Evolutionary conservation across 2,797 vertebrate species (phyloP), one percentile per base, ranked within the genome.

Genomic region (Lithobates pipiens): DNA sequence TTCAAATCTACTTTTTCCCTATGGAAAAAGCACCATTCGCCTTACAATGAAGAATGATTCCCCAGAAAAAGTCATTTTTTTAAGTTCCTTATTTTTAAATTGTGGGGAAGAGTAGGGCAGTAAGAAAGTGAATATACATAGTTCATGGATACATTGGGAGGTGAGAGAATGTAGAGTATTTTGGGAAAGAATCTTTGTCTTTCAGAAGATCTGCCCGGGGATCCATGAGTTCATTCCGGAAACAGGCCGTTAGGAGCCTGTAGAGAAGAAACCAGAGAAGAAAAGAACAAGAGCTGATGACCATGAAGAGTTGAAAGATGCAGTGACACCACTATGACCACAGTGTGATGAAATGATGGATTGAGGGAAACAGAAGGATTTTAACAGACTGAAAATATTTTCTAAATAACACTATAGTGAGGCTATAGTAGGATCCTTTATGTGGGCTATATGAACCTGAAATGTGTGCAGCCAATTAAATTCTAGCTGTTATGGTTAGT

Each of bases 221-320:
- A 88, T 98, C 97, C 94, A 91, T 92, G 89, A 98, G 93, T 92
- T 97, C 96, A 90, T 92, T 96, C 93, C 96, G 96, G 93, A 99
- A 96, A 92, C 96, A 95, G 91, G 97, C 95, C 91, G 96, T 97
- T 93, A 98, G 93, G 92, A 98, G 95, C 95, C 98, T 99, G 96
- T 91, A 95, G 94, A 94, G 92, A 95, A 96, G 86, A 96, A 89
- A 93, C 61, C 86, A 95, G 92, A 94, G 89, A 88, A 76, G 88
- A 83, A 92, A 89, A 94, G 91, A 89, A 87, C 57, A 80, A 83
- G 76, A 87, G 81, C 83, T 87, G 85, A 87, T 80, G 80, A 87
- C 42, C 44, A 69, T 82, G 44, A 54, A 75, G 84, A 80, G 90
- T 65, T 90, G 36, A 67, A 63, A 83, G 88, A 89, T 50, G 73